Base-by-base conservation (phyloP, 2,797 vertebrate genomes). In the Ceryle rudis region DNA sequence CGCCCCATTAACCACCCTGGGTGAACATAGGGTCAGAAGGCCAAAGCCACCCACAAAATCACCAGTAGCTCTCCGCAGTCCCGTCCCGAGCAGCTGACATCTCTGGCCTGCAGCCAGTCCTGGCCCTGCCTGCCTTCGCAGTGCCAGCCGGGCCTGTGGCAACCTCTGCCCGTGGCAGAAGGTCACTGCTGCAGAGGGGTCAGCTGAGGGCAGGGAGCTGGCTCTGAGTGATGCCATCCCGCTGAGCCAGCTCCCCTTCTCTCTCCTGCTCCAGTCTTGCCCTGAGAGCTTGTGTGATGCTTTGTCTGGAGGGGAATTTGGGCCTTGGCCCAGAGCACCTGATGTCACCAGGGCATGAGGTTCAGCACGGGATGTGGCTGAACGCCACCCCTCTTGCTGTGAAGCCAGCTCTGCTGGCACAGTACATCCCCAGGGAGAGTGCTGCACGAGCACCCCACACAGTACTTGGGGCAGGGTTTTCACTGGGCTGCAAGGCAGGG, bases 21-120 rank as follows among this genome's bases (percentile, higher is more conserved):
- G 86, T 91, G 95, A 93, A 94, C 94, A 87, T 2, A 90, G 94
- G 95, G 91, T 95, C 95, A 82, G 47, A 62, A 85, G 94, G 95
- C 31, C 86, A 85, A 29, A 86, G 91, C 93, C 90, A 81, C 81
- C 74, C 75, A 33, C 83, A 81, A 66, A 85, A 69, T 28, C 2
- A 13, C 85, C 71, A 1, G 91, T 88, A 95, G 93, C 71, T 87
- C 83, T 75, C 78, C 0, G 8, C 79, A 62, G 75, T 54, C 85
- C 90, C 78, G 60, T 94, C 90, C 90, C 37, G 79, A 80, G 89
- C 89, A 86, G 94, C 89, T 91, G 94, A 91, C 49, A 4, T n/a
- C 70, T 46, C 81, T 95, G 93, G 82, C 88, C 55, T 19, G 12
- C 39, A 23, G 96, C 96, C 96, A 97, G 85, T 0, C 42, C 89